Conservation (phyloP, 2,888 invertebrate genomes). For the Lasiommata megera region DNA sequence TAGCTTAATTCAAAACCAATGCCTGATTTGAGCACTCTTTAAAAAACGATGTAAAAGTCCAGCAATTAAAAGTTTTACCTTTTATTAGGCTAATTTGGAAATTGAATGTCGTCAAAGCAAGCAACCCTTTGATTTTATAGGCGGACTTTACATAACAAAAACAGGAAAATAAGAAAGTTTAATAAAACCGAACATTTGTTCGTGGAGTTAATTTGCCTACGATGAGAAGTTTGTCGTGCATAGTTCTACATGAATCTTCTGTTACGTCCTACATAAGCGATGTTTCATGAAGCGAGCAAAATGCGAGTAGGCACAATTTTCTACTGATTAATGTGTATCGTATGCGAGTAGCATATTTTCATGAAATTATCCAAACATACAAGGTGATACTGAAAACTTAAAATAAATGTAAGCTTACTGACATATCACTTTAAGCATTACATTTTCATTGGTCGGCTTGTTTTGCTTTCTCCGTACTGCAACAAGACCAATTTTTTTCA, state of each 20-base stretch:
- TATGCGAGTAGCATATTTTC: background rate
- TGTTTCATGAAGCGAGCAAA: background rate
- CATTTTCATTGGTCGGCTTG: too few species aligned
- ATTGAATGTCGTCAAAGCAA: slow-evolving; percentile 12
- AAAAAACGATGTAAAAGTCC: slow-evolving; percentile 16
- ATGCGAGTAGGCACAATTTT: background rate
- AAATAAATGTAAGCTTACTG: too few species aligned
- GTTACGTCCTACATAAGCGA: background rate
- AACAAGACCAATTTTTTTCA: too few species aligned
- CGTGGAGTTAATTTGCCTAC: background rate
- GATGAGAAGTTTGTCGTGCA: slow-evolving; percentile 4
- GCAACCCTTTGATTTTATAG: slow-evolving; percentile 16
- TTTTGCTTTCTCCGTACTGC: too few species aligned
- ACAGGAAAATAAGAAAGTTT: slow-evolving; percentile 6
- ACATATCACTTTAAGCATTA: too few species aligned
- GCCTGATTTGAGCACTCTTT: slow-evolving; percentile 5
- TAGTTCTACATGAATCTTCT: background rate
- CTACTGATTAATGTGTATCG: background rate
- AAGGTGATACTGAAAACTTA: too few species aligned
- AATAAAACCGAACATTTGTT: background rate
- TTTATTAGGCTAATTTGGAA: slow-evolving; percentile 21
- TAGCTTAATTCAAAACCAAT: background rate
- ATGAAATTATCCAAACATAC: background rate
- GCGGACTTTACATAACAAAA: slow-evolving; percentile 10
- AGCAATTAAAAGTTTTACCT: slow-evolving; percentile 26